Conservation (phyloP, 2,113 vertebrate genomes). For the Dryoscopus gambensis region DNA sequence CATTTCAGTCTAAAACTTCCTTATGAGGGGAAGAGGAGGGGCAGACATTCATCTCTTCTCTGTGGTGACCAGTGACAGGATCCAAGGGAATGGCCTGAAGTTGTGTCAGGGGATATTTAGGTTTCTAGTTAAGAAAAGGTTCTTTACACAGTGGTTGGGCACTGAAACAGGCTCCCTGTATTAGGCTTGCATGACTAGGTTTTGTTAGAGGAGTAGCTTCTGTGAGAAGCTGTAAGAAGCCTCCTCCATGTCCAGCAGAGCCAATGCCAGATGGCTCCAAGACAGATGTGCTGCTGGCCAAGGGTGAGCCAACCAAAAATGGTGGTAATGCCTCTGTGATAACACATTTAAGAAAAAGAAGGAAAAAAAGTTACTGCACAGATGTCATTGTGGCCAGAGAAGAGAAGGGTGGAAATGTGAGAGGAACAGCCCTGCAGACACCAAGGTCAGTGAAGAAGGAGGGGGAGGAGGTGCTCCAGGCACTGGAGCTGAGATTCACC, state of each 20-base stretch:
- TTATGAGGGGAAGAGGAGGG: not conserved
- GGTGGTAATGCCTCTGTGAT: not conserved
- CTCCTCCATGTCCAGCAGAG: not conserved
- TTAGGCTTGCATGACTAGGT: not conserved
- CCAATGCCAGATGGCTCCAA: not conserved
- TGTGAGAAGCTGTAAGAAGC: not conserved
- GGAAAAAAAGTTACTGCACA: not conserved
- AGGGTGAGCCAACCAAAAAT: not conserved
- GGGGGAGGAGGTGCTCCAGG: not conserved
- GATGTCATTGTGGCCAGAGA: not conserved
- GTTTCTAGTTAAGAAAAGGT: not conserved
- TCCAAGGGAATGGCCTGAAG: rapidly evolving
- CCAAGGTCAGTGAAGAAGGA: not conserved
- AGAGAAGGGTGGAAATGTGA: not conserved
- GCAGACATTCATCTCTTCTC: not conserved
- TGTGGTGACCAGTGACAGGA: not conserved
- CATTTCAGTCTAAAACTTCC: not conserved
- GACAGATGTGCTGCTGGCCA: not conserved
- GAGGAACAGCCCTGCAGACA: not conserved
- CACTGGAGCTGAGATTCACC: not conserved
- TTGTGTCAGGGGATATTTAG: not conserved
- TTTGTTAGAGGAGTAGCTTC: not conserved
- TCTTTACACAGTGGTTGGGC: not conserved
- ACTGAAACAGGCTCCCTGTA: not conserved
- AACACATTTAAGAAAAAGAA: not conserved